These are phyloP conservation scores for human (Homo sapiens) DNA, from an alignment of 2,113 vertebrate genomes.

Conservation along the genomic window DNA sequence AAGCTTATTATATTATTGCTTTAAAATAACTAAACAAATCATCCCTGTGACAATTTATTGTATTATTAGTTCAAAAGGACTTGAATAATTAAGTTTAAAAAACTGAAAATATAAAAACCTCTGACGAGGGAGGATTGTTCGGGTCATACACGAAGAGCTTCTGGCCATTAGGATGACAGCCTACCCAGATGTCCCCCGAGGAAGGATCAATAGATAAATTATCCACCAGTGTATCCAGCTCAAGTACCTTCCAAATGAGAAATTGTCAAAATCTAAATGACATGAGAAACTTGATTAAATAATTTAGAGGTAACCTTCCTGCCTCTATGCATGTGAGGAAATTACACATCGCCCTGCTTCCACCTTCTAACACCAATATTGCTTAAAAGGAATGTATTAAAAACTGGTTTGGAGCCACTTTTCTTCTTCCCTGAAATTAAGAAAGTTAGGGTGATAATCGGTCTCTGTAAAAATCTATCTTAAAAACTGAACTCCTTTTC, in stretches of 20 bases:
- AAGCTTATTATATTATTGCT: constrained; percentile 44
- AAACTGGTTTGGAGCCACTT: not conserved
- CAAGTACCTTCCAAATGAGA: constrained; percentile 83
- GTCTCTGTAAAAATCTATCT: not conserved
- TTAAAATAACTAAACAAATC: constrained; percentile 55
- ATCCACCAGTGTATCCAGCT: constrained; percentile 89
- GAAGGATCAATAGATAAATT: constrained; percentile 91
- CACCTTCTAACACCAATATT: not conserved
- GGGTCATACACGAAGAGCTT: constrained; percentile 84
- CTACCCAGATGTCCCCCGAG: constrained; percentile 93
- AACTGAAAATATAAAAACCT: constrained; percentile 82
- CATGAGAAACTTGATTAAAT: constrained; percentile 36
- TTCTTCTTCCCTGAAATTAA: constrained; percentile 46
- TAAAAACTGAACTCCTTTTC: constrained; percentile 33
- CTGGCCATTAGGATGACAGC: constrained; percentile 90
- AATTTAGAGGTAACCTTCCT: constrained; percentile 44
- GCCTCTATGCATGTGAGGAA: not conserved
- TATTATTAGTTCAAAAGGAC: constrained; percentile 44
- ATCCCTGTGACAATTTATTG: not conserved
- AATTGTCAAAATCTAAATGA: constrained; percentile 34
- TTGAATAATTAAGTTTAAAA: constrained; percentile 57
- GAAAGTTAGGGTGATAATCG: constrained; percentile 27
- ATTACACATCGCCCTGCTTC: not conserved
- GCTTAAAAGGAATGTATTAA: constrained; percentile 52
- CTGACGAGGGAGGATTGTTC: constrained; percentile 90